A percentile compares a stretch with the other conserved stretches of the same genome.
These are phyloP conservation scores for Cossypha niveicapilla DNA, from an alignment of 2,797 vertebrate genomes.

Conservation along the genomic window DNA sequence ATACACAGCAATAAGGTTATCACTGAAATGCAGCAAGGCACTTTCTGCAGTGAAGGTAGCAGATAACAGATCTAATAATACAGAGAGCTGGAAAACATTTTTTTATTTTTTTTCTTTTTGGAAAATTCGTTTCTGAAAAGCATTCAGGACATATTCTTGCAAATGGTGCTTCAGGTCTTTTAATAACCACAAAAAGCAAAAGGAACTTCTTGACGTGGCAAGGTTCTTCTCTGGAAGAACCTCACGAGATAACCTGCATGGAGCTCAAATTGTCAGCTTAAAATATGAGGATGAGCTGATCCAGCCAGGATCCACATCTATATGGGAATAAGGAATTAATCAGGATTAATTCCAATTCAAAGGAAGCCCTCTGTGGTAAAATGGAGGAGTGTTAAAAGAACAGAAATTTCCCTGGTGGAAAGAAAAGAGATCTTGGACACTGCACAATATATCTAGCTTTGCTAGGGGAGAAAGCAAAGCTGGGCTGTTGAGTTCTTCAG, in stretches of 20 bases:
- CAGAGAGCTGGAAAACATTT: neutral
- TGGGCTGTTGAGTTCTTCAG: neutral
- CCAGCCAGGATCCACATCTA: neutral
- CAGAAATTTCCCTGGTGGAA: neutral
- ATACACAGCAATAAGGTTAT: neutral
- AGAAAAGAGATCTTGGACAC: neutral
- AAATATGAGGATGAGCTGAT: neutral
- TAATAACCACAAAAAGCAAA: neutral
- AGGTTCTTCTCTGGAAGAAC: neutral
- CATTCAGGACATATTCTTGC: neutral
- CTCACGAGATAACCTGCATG: fast-evolving
- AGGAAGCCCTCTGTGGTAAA: neutral
- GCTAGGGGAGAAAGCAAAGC: neutral
- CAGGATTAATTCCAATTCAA: neutral
- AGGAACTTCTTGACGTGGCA: neutral
- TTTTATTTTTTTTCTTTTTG: neutral
- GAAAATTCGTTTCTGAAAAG: neutral
- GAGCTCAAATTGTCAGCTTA: neutral
- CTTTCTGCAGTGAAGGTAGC: neutral
- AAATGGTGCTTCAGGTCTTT: neutral
- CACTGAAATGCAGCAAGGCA: neutral
- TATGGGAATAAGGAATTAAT: neutral
- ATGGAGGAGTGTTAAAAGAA: neutral
- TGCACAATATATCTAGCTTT: neutral
- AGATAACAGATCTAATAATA: slow-evolving; percentile 21